phyloP scores from a whole-genome alignment of 1,140 invertebrate species.

The Drosophila kohkoa region DNA sequence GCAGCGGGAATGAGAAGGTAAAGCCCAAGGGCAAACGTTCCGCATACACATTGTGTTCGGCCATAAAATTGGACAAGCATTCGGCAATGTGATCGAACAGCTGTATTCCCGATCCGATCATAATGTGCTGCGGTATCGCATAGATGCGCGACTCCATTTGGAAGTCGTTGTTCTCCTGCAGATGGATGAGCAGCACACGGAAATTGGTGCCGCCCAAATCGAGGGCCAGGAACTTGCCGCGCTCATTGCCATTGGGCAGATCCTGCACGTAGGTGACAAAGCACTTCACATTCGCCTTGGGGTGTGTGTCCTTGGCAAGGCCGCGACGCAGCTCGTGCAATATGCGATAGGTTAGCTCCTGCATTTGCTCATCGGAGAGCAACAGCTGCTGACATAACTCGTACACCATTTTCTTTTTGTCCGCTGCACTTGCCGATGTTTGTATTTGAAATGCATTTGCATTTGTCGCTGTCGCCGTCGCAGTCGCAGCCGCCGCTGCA shows the following conservation, averaged over 20 bases:
- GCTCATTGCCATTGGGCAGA: slow-evolving; percentile 98
- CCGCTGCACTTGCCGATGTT: slow-evolving; percentile 66
- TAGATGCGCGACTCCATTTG: slow-evolving; percentile 99
- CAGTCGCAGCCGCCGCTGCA: slow-evolving; percentile 32
- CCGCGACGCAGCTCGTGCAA: slow-evolving; percentile 93
- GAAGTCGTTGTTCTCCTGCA: slow-evolving; percentile 92
- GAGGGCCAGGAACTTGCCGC: slow-evolving; percentile 98
- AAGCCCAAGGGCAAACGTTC: slow-evolving; percentile 97
- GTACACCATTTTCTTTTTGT: slow-evolving; percentile 88
- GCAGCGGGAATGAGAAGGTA: slow-evolving; percentile 99
- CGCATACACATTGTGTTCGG: slow-evolving; percentile 91
- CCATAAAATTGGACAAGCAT: slow-evolving; percentile 97
- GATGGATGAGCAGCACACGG: slow-evolving; percentile 96
- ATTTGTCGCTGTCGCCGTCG: slow-evolving; percentile 38
- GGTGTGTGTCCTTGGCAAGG: slow-evolving; percentile 92
- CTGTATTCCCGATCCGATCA: slow-evolving; percentile 95
- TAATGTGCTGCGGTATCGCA: slow-evolving; percentile 97
- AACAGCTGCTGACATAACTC: slow-evolving; percentile 94
- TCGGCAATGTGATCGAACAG: slow-evolving; percentile 99
- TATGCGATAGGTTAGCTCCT: slow-evolving; percentile 91
- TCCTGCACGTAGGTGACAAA: slow-evolving; percentile 98
- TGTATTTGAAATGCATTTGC: slow-evolving; percentile 56
- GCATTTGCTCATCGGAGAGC: slow-evolving; percentile 92
- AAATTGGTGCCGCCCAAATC: slow-evolving; percentile 99
- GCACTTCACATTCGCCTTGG: slow-evolving; percentile 92